Evolutionary conservation across 1,140 invertebrate genomes (phyloP).

Genomic region (Heliconius melpomene): DNA sequence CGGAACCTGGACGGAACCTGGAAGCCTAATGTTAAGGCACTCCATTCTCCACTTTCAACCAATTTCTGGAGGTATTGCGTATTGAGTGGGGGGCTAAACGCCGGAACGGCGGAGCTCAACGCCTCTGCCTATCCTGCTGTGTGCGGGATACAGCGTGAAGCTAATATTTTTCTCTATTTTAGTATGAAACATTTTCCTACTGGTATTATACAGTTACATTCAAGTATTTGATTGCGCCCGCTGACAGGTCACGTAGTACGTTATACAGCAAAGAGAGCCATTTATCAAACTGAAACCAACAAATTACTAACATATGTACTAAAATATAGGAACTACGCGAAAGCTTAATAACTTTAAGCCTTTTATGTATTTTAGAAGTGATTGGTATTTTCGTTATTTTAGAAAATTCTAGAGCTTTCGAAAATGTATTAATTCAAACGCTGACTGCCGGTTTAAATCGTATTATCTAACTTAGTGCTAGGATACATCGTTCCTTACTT

Average conservation of each 20-base stretch:
- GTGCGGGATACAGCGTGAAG: too few species aligned
- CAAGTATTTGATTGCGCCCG: slow-evolving; percentile 12
- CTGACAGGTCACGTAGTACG: slow-evolving; percentile 22
- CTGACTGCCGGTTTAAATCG: too few species aligned
- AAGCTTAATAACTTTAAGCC: background rate
- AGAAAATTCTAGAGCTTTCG: too few species aligned
- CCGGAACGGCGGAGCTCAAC: too few species aligned
- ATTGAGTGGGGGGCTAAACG: background rate
- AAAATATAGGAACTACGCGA: slow-evolving; percentile 1
- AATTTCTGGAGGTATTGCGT: background rate
- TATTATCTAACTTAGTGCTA: too few species aligned
- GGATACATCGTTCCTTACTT: too few species aligned
- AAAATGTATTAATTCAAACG: too few species aligned
- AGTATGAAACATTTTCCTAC: background rate
- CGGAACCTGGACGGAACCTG: background rate
- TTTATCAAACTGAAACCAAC: slow-evolving; percentile 24
- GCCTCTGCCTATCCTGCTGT: too few species aligned
- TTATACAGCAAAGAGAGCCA: slow-evolving; percentile 15
- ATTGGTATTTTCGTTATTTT: too few species aligned
- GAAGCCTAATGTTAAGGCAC: background rate
- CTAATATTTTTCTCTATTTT: background rate
- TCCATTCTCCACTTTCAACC: background rate
- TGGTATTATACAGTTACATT: background rate
- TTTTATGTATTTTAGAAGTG: background rate
- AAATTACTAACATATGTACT: slow-evolving; percentile 23